A percentile compares a stretch with the other conserved stretches of the same genome.
phyloP scores from a whole-genome alignment of 2,113 vertebrate species.

The Muscicapa adusta region DNA sequence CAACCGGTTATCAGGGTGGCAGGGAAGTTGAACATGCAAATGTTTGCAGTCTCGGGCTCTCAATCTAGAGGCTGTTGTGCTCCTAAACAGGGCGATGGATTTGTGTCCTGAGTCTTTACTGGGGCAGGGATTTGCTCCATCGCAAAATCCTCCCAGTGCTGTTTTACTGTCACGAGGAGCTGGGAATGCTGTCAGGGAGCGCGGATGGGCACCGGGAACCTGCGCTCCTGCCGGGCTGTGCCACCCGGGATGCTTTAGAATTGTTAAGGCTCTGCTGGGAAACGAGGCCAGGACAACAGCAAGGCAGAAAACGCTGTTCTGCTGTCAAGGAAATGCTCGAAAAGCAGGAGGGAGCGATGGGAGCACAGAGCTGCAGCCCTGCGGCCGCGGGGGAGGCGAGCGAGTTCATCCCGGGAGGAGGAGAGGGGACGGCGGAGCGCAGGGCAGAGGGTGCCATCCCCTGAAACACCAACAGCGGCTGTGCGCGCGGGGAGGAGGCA shows the following conservation, averaged over 20 bases:
- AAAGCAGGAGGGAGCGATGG: background rate
- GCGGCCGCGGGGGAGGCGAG: background rate
- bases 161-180: background rate
- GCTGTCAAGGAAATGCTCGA: slow-evolving; percentile 45
- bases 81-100: background rate
- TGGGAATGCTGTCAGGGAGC: rapidly evolving
- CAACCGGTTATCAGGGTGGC: background rate
- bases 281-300: slow-evolving; percentile 13
- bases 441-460: background rate
- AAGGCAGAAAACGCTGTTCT: background rate
- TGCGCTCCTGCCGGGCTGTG: background rate
- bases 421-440: background rate
- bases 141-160: rapidly evolving
- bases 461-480: background rate
- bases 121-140: background rate
- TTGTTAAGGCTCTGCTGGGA: background rate
- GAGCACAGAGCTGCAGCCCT: background rate
- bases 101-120: background rate
- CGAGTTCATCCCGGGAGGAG: background rate
- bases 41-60: background rate
- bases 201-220: rapidly evolving
- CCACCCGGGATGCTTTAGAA: background rate
- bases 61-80: background rate
- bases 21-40: background rate
- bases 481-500: too few relatives aligned